These are phyloP conservation scores for Merodon equestris DNA, from an alignment of 2,888 invertebrate species.

Conservation along the genomic window DNA sequence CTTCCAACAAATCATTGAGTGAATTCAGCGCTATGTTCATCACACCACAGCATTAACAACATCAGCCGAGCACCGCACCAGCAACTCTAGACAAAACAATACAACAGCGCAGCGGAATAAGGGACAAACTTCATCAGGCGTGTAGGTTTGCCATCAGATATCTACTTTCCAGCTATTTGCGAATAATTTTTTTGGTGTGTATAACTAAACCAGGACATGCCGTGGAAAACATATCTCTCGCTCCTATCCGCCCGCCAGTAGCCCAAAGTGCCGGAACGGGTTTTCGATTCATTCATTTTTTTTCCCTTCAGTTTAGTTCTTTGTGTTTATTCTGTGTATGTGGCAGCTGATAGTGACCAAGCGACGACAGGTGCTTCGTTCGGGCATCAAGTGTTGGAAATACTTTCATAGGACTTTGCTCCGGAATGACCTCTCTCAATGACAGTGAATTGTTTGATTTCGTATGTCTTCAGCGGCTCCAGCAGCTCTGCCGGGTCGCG, in stretches of 20 bases:
- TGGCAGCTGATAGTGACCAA: slow-evolving; percentile 35
- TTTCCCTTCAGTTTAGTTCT: too few species aligned
- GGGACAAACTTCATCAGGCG: slow-evolving; percentile 50
- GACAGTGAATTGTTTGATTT: slow-evolving; percentile 55
- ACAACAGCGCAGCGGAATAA: slow-evolving; percentile 44
- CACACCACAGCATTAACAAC: slow-evolving; percentile 16
- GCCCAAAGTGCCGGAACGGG: too few species aligned
- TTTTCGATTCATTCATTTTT: too few species aligned
- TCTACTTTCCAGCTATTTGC: slow-evolving; percentile 24
- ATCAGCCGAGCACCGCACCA: slow-evolving; percentile 54
- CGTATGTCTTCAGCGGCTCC: slow-evolving; percentile 33
- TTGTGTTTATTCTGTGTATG: slow-evolving; percentile 39
- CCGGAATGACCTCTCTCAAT: slow-evolving; percentile 70
- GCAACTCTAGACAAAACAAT: slow-evolving; percentile 33
- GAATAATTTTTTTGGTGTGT: background rate
- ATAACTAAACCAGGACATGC: too few species aligned
- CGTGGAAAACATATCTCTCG: too few species aligned
- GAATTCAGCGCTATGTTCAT: slow-evolving; percentile 68
- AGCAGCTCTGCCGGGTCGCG: background rate
- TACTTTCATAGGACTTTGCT: slow-evolving; percentile 40
- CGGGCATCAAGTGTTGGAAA: slow-evolving; percentile 18
- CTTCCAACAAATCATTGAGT: slow-evolving; percentile 60
- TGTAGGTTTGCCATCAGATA: slow-evolving; percentile 59
- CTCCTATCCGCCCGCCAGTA: too few species aligned
- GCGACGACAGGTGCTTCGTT: slow-evolving; percentile 49